Base-by-base conservation (phyloP, 2,888 invertebrate species). In the Rhynchonema sp. region DNA sequence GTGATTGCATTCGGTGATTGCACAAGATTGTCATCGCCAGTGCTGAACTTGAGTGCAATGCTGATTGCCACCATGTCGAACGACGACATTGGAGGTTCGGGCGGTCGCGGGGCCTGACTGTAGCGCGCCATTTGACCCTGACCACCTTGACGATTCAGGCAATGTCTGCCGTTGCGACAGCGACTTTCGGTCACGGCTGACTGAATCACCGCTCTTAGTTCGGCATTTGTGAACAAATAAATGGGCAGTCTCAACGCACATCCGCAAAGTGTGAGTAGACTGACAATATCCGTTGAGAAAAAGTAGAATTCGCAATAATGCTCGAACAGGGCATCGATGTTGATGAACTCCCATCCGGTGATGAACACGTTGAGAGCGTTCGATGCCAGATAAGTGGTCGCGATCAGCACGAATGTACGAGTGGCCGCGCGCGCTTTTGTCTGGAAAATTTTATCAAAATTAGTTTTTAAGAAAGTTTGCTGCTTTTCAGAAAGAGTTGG, bases 291-390 rank as follows among this genome's bases (percentile, higher is more conserved):
- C 22, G 30, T 20, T 3, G 17, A 1, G 55, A 25, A 29, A 1
- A 1, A 28, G 55, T 55, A 55, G 55, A 55, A 20, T 22, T 28
- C 55, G 25, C 26, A 17, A 27, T 53, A 2, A 1, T 25, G 3
- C 25, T 1, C 26, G 17, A 20, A 17, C 22, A 55, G 30, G 3
- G 29, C 3, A 2, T 56, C 13, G 29, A 6, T 6, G 38, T 30
- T 23, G 22, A 56, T n/a, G 38, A 23, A 46, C 56, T 56, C 56
- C 56, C 56, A 56, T 13, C 26, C 26, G 23, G 56, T 56, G 25
- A 56, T 23, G 27, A 38, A 3, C 9, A 56, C 56, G 56, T 56
- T 38, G 38, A 56, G 38, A 38, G n/a, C 46, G 46, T 56, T 56
- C 23, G 38, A 38, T 17, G 22, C 22, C 38, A 56, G 46, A 23